Conservation (phyloP, 1,140 invertebrate genomes). For the Muscidifurax raptorellus region DNA sequence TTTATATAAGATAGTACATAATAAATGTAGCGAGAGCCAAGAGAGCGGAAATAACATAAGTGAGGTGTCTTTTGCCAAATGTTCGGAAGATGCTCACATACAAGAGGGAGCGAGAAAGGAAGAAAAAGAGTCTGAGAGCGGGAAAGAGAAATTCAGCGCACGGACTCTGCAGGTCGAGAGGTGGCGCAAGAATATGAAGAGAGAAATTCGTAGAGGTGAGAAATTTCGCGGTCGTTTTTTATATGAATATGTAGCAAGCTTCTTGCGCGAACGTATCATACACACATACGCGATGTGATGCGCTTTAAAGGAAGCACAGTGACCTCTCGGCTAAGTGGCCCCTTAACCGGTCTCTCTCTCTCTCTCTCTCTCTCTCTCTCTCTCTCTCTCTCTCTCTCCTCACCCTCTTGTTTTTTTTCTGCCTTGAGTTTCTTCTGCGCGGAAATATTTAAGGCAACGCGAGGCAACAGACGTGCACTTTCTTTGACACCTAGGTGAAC, state of each 20-base stretch:
- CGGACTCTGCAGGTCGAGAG: neutral
- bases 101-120: neutral
- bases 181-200: neutral
- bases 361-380: neutral
- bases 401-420: neutral
- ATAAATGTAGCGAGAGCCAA: neutral
- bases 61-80: neutral
- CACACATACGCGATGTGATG: neutral
- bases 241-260: neutral
- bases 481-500: neutral
- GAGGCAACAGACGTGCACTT: neutral
- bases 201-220: neutral
- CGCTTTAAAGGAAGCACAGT: conserved; percentile 11
- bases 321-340: conserved; percentile 7
- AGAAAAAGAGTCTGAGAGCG: neutral
- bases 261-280: neutral
- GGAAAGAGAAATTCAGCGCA: neutral
- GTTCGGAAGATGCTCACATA: neutral
- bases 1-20: no score
- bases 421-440: neutral
- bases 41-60: neutral
- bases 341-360: neutral
- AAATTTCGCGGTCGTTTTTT: neutral
- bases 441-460: neutral
- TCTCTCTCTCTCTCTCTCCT: no score